Evolutionary conservation across 2,888 invertebrate species (phyloP).

Genomic region (Brachyopa scutellaris): DNA sequence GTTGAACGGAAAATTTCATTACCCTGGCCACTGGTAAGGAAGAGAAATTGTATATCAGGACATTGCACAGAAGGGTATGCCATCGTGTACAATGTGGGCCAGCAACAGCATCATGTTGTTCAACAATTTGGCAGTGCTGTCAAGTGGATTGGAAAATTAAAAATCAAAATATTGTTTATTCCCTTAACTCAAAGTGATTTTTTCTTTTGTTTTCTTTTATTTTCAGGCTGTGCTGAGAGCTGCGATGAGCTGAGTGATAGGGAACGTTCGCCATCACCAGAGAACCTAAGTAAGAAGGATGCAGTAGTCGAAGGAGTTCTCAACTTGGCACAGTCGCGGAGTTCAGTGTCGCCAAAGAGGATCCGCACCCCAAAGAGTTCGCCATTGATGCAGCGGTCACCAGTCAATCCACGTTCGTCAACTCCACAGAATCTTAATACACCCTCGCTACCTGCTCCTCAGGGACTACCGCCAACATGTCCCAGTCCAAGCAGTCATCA

Average conservation of each 20-base stretch:
- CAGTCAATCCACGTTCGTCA: constrained; percentile 37
- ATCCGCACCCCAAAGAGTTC: constrained; percentile 44
- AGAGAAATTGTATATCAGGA: constrained; percentile 21
- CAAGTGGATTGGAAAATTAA: constrained; percentile 81
- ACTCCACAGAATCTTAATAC: constrained; percentile 65
- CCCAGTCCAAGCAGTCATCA: constrained; percentile 60
- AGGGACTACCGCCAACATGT: constrained; percentile 13
- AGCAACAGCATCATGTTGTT: constrained; percentile 24
- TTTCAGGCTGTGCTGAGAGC: constrained; percentile 78
- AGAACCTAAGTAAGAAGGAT: constrained; percentile 75
- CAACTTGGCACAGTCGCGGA: constrained; percentile 75
- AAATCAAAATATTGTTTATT: constrained; percentile 77
- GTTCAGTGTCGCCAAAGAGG: constrained; percentile 74
- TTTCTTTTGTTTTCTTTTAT: too few relatives aligned
- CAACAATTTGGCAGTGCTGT: constrained; percentile 62
- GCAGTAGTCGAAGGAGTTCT: constrained; percentile 76
- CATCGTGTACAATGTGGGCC: neutral
- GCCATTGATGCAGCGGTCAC: constrained; percentile 19
- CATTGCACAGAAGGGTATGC: constrained; percentile 40
- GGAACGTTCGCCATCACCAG: constrained; percentile 74
- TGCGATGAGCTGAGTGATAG: constrained; percentile 73
- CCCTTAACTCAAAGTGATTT: constrained; percentile 51
- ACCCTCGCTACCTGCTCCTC: constrained; percentile 58
- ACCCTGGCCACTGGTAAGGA: constrained; percentile 65
- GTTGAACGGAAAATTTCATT: constrained; percentile 75